Evolutionary conservation across 2,797 vertebrate genomes (phyloP), one percentile per base, ranked within the genome.

Genomic region (Cercopithecus neglectus): DNA sequence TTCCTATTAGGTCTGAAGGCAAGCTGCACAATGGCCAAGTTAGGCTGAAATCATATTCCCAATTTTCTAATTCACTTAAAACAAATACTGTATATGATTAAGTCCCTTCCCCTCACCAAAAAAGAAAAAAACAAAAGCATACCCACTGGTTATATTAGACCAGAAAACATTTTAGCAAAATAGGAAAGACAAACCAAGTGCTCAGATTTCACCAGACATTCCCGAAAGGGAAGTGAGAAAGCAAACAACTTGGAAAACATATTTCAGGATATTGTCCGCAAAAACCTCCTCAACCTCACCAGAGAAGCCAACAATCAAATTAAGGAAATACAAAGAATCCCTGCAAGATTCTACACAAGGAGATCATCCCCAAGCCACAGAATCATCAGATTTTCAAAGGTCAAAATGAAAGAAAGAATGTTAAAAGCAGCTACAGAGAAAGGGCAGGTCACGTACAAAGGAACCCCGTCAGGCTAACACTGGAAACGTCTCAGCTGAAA

Each of bases 51-150:
- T 96, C 39, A 50, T 85, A 88, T 89, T 81, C 70, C 22, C n/a
- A 87, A 70, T 41, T 89, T 89, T 91, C 46, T 16, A 83, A 72
- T n/a, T 93, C 61, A 88, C 22, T 75, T 83, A 95, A 95, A 93
- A 92, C 8, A 93, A 76, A 53, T 9, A 8, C 7, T 80, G 10
- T 85, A 17, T 75, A 78, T 67, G 57, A 94, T 91, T 93, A 95
- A 83, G 39, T 85, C 26, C 13, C 12, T 33, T 28, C 16, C 21
- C 22, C 9, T 21, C 2, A 39, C 50, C 39, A 57, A 95, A 53
- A 74, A 84, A 88, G 36, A 33, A 26, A 64, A 67, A 91, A 83
- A 83, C 93, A 57, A 89, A 89, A 91, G n/a, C 44, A 91, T n/a
- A 92, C 1, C 8, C 21, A 64, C 7, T 70, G 61, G 41, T 75